Evolutionary conservation across 2,888 invertebrate species (phyloP), one percentile per base, ranked within the genome.

Genomic region (Homarus gammarus): DNA sequence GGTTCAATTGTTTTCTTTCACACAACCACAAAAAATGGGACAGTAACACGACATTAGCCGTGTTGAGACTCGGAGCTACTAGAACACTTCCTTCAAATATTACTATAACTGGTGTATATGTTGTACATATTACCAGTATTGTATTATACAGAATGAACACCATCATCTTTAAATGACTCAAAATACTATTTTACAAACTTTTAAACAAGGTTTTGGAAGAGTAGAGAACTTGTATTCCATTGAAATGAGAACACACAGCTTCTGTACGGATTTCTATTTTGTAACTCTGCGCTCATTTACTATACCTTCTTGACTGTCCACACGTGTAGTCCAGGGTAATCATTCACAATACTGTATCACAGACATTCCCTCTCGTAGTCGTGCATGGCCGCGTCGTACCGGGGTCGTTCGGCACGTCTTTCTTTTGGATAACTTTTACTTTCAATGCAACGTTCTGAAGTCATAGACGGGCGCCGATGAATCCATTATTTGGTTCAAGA

Each of bases 161-260:
- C 87, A 89, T 70, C 88, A 88, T 84, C 78, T 64, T 84, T 51
- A 89, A 83, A 89, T 84, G 56, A 89, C 22, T 89, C 70, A 89
- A 89, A 89, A 89, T 84, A 89, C 88, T 89, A 89, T 83, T 89
- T 78, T 89, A 89, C 88, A 89, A 89, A 84, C 78, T 89, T 89
- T 87, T 56, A 81, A 89, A 78, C 84, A 89, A 84, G n/a, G 33
- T 79, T 89, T 85, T 89, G 89, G 89, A 89, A 89, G 89, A 89
- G 89, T 89, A 89, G 89, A 89, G 81, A 84, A 89, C 81, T 89
- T 89, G 89, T 81, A 85, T 85, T 89, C 88, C 88, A 84, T 27
- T 89, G 84, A 83, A 88, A 75, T 75, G 44, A 82, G 82, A 89
- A 83, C 78, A 86, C 85, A 84, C 68, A 89, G 88, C 70, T 83